Percentiles rank a stretch among this genome's conserved stretches.
phyloP scores from a whole-genome alignment of 2,888 invertebrate genomes.

The Petrophora chlorosata region DNA sequence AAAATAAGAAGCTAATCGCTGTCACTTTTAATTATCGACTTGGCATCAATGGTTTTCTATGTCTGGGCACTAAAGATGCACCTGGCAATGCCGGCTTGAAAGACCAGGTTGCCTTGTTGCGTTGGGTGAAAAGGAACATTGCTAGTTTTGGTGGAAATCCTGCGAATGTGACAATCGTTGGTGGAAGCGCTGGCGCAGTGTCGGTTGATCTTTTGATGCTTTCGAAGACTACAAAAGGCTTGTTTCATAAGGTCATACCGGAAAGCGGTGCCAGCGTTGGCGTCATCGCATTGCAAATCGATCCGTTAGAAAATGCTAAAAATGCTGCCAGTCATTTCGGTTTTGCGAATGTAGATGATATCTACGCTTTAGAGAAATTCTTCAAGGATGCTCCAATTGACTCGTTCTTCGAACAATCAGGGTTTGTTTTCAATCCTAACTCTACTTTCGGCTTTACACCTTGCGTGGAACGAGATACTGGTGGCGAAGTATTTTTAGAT shows the following conservation, averaged over 20 bases:
- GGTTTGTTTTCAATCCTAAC: conserved; percentile 39
- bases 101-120: conserved; percentile 53
- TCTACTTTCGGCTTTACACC: conserved; percentile 41
- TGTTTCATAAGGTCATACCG: conserved; percentile 54
- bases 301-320: conserved; percentile 52
- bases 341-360: conserved; percentile 46
- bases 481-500: conserved; percentile 40
- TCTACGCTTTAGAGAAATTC: conserved; percentile 54
- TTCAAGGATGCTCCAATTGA: conserved; percentile 47
- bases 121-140: conserved; percentile 59
- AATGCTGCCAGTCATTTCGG: conserved; percentile 40
- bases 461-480: conserved; percentile 45
- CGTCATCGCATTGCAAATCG: conserved; percentile 43
- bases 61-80: conserved; percentile 47
- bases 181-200: conserved; percentile 52
- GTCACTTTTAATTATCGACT: conserved; percentile 55
- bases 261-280: conserved; percentile 54
- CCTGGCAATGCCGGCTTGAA: conserved; percentile 65
- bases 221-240: conserved; percentile 45
- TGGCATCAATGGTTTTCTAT: conserved; percentile 51
- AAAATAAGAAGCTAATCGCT: conserved; percentile 40
- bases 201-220: conserved; percentile 53
- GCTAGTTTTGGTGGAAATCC: conserved; percentile 58
- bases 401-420: conserved; percentile 35
- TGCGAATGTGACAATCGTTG: conserved; percentile 53